phyloP scores from a whole-genome alignment of 1,140 invertebrate species.

The Glomeris maerens region DNA sequence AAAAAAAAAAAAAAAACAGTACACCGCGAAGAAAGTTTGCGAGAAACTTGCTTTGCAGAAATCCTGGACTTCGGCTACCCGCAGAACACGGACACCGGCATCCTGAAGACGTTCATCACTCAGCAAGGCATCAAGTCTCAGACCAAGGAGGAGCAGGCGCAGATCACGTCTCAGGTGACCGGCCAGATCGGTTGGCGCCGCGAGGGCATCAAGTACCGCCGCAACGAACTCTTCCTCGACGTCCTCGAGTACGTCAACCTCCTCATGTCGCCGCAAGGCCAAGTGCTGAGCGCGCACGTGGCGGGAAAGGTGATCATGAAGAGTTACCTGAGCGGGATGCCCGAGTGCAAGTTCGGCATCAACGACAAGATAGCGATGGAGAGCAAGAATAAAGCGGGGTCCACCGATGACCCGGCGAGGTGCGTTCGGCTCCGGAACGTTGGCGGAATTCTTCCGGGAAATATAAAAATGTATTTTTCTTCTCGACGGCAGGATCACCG shows the following conservation, averaged over 20 bases:
- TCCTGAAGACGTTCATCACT: conserved; percentile 97
- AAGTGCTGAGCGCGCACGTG: conserved; percentile 96
- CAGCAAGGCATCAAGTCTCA: conserved; percentile 98
- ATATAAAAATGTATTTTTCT: background rate
- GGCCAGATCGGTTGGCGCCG: conserved; percentile 99
- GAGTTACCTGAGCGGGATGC: conserved; percentile 98
- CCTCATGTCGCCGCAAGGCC: conserved; percentile 98
- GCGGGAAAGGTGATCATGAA: conserved; percentile 99
- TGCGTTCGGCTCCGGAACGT: conserved; percentile 26
- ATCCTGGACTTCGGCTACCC: conserved; percentile 99
- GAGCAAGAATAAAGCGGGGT: conserved; percentile 68
- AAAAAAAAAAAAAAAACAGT: conserved; percentile 1
- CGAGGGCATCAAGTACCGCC: conserved; percentile 97
- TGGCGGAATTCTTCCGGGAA: background rate
- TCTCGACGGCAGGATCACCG: conserved; percentile 30
- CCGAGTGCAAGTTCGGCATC: conserved; percentile 99
- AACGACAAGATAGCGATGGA: conserved; percentile 99
- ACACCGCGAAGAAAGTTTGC: background rate
- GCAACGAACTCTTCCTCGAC: conserved; percentile 98
- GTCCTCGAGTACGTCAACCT: conserved; percentile 98
- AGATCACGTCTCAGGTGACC: conserved; percentile 98
- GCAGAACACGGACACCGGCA: conserved; percentile 98
- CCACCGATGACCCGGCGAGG: conserved; percentile 66
- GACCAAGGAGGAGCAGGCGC: conserved; percentile 97
- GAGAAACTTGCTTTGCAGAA: conserved; percentile 44